A percentile compares a stretch with the other conserved stretches of the same genome.
Conservation (phyloP, 2,797 vertebrate species). For the Gila robusta region DNA sequence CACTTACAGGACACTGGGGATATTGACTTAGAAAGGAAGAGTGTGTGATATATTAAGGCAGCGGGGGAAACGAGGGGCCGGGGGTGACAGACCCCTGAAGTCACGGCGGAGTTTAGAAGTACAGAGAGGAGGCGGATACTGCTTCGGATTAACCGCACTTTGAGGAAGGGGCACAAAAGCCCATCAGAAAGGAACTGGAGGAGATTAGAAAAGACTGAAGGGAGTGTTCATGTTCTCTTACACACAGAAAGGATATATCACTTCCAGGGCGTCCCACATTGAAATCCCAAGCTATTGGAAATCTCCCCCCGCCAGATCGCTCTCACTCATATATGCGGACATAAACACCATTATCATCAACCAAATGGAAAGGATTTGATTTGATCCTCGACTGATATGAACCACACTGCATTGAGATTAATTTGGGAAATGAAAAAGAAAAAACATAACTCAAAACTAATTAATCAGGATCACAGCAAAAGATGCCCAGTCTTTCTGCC, state of each 20-base stretch:
- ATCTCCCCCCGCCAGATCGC: neutral
- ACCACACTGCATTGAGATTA: conserved; percentile 36
- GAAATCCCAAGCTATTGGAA: conserved; percentile 13
- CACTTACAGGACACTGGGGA: neutral
- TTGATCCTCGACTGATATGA: conserved; percentile 46
- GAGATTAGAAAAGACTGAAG: conserved; percentile 55
- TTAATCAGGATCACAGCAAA: conserved; percentile 38
- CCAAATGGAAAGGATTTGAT: conserved; percentile 55
- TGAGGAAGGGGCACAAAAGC: conserved; percentile 72
- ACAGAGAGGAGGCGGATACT: conserved; percentile 65
- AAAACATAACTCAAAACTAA: conserved; percentile 44
- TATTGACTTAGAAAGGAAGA: neutral
- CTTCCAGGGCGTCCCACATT: conserved; percentile 61
- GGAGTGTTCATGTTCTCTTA: conserved; percentile 23
- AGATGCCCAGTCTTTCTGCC: conserved; percentile 41
- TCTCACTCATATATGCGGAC: neutral
- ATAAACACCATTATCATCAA: conserved; percentile 15
- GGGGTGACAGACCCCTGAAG: conserved; percentile 1
- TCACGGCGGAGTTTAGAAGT: conserved; percentile 21
- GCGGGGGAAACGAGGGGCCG: neutral
- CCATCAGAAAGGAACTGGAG: conserved; percentile 62
- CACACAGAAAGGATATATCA: conserved; percentile 68
- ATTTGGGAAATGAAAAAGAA: conserved; percentile 39
- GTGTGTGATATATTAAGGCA: neutral
- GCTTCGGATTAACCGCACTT: conserved; percentile 72